Conservation (phyloP, 2,113 vertebrate genomes). For the Mesoclemmys tuberculata region DNA sequence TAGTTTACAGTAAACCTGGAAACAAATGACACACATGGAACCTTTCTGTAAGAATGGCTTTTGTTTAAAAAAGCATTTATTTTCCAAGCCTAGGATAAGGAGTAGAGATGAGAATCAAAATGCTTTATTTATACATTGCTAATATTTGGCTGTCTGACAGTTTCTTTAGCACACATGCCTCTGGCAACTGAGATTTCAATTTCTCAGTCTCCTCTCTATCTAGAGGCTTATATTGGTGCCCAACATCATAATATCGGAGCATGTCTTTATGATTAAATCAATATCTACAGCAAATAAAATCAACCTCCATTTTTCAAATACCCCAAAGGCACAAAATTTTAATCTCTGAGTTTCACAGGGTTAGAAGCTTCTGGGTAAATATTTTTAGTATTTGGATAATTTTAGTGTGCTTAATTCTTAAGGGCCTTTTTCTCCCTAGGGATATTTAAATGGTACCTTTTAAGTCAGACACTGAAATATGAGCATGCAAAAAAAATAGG, state of each 20-base stretch:
- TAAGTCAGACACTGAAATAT: background rate
- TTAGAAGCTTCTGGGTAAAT: background rate
- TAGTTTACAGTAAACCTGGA: background rate
- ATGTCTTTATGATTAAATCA: background rate
- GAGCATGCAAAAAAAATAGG: background rate
- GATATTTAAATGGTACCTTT: background rate
- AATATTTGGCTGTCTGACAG: background rate
- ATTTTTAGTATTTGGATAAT: background rate
- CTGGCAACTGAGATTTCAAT: background rate
- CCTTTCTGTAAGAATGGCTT: background rate
- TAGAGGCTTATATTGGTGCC: background rate
- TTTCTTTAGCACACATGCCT: background rate
- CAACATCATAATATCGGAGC: background rate
- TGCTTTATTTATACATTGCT: background rate
- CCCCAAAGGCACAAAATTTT: background rate
- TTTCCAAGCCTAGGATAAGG: background rate
- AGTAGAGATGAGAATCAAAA: rapidly evolving
- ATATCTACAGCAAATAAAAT: background rate
- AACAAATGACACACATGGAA: background rate
- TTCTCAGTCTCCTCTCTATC: background rate
- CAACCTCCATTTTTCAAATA: background rate
- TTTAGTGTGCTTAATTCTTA: background rate
- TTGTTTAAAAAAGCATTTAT: background rate
- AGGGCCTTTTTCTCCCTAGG: background rate
- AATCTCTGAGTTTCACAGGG: background rate